Percentiles rank a stretch among this genome's conserved stretches.
Conservation (phyloP, 2,113 vertebrate genomes). For the Ctenomys sociabilis region DNA sequence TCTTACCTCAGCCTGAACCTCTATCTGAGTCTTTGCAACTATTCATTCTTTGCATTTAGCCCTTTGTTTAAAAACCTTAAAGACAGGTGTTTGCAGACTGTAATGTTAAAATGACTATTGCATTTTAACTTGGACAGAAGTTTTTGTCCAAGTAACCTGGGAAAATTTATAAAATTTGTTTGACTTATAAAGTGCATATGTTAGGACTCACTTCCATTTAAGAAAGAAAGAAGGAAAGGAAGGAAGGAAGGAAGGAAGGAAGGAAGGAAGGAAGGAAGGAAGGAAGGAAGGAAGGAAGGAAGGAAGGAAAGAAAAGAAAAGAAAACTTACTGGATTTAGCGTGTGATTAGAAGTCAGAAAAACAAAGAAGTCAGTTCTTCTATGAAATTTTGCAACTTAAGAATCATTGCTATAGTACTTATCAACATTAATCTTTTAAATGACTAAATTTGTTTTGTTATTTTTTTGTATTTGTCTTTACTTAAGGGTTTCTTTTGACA, state of each 20-base stretch:
- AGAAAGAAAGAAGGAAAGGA: neutral
- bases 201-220: neutral
- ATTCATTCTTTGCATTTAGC: neutral
- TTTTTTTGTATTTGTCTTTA: slow-evolving; percentile 35
- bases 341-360: neutral
- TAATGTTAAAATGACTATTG: neutral
- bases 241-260: neutral
- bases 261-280: neutral
- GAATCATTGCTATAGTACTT: neutral
- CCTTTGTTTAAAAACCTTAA: neutral
- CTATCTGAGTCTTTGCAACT: slow-evolving; percentile 6
- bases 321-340: neutral
- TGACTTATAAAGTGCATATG: neutral
- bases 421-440: slow-evolving; percentile 48
- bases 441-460: slow-evolving; percentile 10
- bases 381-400: neutral
- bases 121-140: no score
- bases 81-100: neutral
- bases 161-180: slow-evolving; percentile 18
- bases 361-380: neutral
- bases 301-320: neutral
- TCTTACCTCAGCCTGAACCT: neutral
- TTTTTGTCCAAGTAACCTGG: neutral
- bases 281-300: neutral
- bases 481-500: slow-evolving; percentile 48